phyloP scores from a whole-genome alignment of 2,888 invertebrate species.

The Diploptera punctata region DNA sequence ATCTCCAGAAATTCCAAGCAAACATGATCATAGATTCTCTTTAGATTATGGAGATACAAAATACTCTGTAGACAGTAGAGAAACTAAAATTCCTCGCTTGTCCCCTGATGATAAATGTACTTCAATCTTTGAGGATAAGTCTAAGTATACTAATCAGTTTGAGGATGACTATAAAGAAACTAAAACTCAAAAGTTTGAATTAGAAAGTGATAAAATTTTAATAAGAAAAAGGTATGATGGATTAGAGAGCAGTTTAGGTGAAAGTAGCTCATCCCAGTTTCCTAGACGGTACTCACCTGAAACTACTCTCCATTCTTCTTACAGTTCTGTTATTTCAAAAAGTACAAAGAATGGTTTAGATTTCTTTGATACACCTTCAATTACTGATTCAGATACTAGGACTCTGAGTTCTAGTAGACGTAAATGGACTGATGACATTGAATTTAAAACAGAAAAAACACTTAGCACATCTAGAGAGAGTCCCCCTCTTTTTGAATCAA shows the following conservation, averaged over 20 bases:
- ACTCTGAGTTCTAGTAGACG: background rate
- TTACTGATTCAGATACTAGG: background rate
- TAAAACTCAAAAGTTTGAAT: no score
- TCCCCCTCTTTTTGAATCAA: background rate
- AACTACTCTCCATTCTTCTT: background rate
- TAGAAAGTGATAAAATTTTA: no score
- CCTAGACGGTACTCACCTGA: background rate
- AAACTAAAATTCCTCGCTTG: background rate
- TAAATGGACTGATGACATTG: slow-evolving; percentile 8
- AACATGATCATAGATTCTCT: background rate
- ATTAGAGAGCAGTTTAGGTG: no score
- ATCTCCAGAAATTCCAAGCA: background rate
- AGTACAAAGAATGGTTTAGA: background rate
- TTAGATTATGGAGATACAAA: background rate
- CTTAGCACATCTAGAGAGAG: background rate
- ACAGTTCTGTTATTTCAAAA: background rate
- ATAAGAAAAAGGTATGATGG: no score
- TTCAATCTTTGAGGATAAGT: background rate
- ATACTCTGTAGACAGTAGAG: background rate
- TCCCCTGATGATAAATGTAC: background rate
- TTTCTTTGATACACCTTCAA: background rate
- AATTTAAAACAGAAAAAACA: background rate
- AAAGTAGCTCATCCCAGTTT: background rate
- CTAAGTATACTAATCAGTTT: no score
- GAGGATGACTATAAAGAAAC: no score